A percentile compares a stretch with the other conserved stretches of the same genome.
Conservation (phyloP, 2,888 invertebrate species). For the Drosophila percnosoma region DNA sequence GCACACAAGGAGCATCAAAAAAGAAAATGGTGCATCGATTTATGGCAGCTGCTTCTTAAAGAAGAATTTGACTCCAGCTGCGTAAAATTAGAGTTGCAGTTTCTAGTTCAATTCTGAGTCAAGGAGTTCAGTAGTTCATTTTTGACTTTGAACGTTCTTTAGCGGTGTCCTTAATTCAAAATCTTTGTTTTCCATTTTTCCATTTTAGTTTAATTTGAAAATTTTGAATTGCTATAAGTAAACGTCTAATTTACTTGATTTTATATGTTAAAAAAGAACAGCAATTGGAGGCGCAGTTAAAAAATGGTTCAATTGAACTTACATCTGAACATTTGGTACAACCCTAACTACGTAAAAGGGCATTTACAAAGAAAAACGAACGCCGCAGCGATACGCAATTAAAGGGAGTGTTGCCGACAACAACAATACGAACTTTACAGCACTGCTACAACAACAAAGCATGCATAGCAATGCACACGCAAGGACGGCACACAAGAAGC, state of each 20-base stretch:
- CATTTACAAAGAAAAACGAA: constrained; percentile 47
- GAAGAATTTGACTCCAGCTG: constrained; percentile 31
- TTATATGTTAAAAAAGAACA: not conserved
- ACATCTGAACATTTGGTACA: not conserved
- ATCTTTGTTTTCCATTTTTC: not conserved
- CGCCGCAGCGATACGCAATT: constrained; percentile 69
- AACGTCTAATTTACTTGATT: not conserved
- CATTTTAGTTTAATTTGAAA: no score
- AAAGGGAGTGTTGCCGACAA: constrained; percentile 69
- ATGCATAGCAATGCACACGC: constrained; percentile 76
- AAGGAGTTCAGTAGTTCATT: not conserved
- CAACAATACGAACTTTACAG: constrained; percentile 32
- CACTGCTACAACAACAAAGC: constrained; percentile 34
- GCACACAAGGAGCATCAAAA: constrained; percentile 13
- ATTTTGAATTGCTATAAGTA: not conserved
- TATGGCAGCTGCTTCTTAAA: constrained; percentile 51
- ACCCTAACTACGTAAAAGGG: constrained; percentile 24
- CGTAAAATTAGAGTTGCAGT: constrained; percentile 1
- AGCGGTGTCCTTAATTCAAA: not conserved
- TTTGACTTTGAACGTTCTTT: not conserved
- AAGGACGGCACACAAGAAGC: constrained; percentile 23
- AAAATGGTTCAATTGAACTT: not conserved
- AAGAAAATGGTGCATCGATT: constrained; percentile 79
- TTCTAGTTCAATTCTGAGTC: not conserved
- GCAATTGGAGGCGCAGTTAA: not conserved